Percentiles rank a stretch among this genome's conserved stretches.
Conservation (phyloP, 2,113 vertebrate genomes). For the Gasterosteus nipponicus region DNA sequence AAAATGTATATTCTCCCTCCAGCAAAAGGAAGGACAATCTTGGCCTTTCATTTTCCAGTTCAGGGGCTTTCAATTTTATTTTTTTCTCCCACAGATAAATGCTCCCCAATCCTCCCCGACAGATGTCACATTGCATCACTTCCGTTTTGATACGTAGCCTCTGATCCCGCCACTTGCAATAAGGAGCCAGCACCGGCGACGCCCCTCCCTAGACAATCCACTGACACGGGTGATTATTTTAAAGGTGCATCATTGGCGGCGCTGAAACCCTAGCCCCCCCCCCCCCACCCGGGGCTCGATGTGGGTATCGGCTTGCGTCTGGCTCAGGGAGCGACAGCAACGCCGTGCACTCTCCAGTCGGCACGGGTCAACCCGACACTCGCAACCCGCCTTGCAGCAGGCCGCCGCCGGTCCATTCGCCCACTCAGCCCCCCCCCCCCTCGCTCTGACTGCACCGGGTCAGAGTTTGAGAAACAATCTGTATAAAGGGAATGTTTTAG, state of each 20-base stretch:
- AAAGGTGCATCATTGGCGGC: conserved; percentile 75
- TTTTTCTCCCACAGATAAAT: conserved; percentile 80
- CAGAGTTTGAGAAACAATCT: conserved; percentile 67
- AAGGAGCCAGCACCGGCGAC: conserved; percentile 73
- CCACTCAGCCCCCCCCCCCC: conserved; percentile 49
- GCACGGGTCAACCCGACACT: conserved; percentile 59
- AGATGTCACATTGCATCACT: conserved; percentile 82
- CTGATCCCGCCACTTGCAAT: conserved; percentile 84
- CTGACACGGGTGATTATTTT: conserved; percentile 81
- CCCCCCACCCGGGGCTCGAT: not conserved
- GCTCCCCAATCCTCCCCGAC: conserved; percentile 83
- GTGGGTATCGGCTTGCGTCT: conserved; percentile 50
- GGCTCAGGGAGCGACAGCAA: conserved; percentile 52
- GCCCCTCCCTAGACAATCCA: conserved; percentile 72
- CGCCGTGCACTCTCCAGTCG: conserved; percentile 21
- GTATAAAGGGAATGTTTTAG: conserved; percentile 66
- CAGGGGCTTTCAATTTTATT: conserved; percentile 79
- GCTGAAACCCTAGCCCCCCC: conserved; percentile 45
- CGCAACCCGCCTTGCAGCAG: conserved; percentile 28
- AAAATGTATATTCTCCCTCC: conserved; percentile 73
- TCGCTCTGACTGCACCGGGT: conserved; percentile 53
- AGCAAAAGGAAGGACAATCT: conserved; percentile 74
- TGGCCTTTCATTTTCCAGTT: conserved; percentile 88
- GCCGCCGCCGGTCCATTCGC: conserved; percentile 31
- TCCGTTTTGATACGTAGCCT: conserved; percentile 83